phyloP scores from a whole-genome alignment of 92 coral and sea anemone genomes.

The Zoanthus solanderi region DNA sequence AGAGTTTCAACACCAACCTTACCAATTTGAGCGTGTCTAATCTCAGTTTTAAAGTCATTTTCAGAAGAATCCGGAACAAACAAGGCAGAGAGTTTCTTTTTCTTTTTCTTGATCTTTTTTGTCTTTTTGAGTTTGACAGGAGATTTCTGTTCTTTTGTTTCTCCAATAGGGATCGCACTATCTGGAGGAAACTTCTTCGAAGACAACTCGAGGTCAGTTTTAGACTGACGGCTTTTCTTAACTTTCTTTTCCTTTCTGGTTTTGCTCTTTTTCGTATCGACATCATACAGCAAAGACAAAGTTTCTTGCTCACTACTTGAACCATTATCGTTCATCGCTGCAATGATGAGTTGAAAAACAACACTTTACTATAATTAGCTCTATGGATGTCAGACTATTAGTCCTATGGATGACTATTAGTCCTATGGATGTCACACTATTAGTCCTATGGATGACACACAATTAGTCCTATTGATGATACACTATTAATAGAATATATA shows the following conservation, averaged over 20 bases:
- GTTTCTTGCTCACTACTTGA: conserved; percentile 22
- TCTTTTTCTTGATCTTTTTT: conserved; percentile 67
- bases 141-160: conserved; percentile 54
- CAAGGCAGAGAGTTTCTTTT: conserved; percentile 43
- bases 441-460: too few species aligned
- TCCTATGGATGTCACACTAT: too few species aligned
- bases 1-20: conserved; percentile 52
- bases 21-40: not conserved
- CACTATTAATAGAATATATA: too few species aligned
- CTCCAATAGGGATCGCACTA: conserved; percentile 45
- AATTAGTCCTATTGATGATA: too few species aligned
- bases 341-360: not conserved
- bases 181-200: conserved; percentile 56
- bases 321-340: conserved; percentile 2
- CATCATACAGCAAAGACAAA: conserved; percentile 2
- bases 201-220: conserved; percentile 49
- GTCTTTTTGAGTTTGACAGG: conserved; percentile 77
- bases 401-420: too few species aligned
- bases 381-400: too few species aligned
- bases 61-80: conserved; percentile 62
- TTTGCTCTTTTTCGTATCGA: conserved; percentile 61
- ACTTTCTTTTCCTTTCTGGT: conserved; percentile 70
- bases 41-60: conserved; percentile 59
- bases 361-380: not conserved
- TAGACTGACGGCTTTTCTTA: conserved; percentile 61